Conservation (phyloP, 2,113 vertebrate genomes). For the Lepisosteus oculatus region DNA sequence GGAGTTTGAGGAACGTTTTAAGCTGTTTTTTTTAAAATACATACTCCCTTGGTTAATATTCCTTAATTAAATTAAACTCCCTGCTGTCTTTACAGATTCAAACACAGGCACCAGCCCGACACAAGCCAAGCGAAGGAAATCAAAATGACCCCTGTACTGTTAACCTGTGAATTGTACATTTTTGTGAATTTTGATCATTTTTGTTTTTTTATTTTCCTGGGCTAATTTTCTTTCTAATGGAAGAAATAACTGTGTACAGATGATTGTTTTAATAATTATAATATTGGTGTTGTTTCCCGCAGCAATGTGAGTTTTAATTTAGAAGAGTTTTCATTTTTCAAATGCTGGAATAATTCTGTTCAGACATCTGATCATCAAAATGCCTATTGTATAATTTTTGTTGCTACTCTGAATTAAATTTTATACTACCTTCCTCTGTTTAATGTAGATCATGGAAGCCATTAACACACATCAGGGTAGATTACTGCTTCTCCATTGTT, state of each 20-base stretch:
- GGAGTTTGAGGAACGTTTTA: too few relatives aligned
- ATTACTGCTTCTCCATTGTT: too few relatives aligned
- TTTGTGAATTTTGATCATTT: conserved; percentile 78
- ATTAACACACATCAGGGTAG: too few relatives aligned
- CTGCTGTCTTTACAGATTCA: conserved; percentile 55
- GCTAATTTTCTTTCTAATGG: conserved; percentile 67
- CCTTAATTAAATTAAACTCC: not conserved
- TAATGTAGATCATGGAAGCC: too few relatives aligned
- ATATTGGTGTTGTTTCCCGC: conserved; percentile 56
- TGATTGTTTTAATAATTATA: conserved; percentile 74
- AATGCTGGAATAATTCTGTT: conserved; percentile 68
- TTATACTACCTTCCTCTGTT: conserved; percentile 55
- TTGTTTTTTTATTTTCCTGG: conserved; percentile 55
- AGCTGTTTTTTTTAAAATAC: too few relatives aligned
- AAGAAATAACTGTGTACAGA: conserved; percentile 83
- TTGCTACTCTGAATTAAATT: conserved; percentile 66
- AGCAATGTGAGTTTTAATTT: conserved; percentile 60
- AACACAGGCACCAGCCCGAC: conserved; percentile 87
- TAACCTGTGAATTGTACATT: conserved; percentile 84
- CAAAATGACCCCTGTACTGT: conserved; percentile 80
- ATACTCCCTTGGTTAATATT: not conserved
- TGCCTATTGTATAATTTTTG: conserved; percentile 61
- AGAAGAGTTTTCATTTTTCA: conserved; percentile 55
- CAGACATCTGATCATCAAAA: conserved; percentile 51
- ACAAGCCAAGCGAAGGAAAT: conserved; percentile 97